These are phyloP conservation scores for Sclerurus mexicanus DNA, from an alignment of 2,113 vertebrate genomes.

Conservation along the genomic window DNA sequence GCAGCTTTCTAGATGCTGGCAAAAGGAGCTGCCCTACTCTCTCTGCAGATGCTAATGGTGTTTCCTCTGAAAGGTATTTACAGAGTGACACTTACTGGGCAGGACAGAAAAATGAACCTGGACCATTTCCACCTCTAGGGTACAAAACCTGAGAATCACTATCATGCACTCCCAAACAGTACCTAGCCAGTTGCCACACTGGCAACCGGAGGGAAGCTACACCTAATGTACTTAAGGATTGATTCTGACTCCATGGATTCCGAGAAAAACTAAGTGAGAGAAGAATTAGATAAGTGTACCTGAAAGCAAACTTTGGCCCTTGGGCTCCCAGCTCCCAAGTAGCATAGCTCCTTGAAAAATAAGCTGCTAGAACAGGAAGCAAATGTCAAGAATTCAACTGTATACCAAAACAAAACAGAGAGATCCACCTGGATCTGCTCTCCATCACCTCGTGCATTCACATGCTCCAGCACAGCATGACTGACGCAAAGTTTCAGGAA, in stretches of 20 bases:
- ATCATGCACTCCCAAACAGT: neutral
- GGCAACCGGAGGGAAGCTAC: neutral
- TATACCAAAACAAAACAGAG: slow-evolving; percentile 32
- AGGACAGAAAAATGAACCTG: neutral
- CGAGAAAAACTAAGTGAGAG: neutral
- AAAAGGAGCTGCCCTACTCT: neutral
- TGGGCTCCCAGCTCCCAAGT: neutral
- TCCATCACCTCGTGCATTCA: slow-evolving; percentile 40
- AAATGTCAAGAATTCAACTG: neutral
- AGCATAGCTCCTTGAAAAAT: neutral
- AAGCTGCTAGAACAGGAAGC: neutral
- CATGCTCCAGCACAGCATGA: neutral
- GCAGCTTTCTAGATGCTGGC: neutral
- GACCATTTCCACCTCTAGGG: neutral
- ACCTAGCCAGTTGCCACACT: neutral
- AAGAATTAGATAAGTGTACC: neutral
- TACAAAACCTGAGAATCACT: neutral
- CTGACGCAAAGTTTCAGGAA: neutral
- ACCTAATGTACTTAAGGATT: neutral
- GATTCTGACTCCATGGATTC: neutral
- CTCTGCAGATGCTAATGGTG: neutral
- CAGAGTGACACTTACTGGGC: neutral
- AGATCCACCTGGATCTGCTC: slow-evolving; percentile 54
- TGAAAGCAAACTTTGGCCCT: neutral
- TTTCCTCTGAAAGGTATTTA: neutral